Evolutionary conservation across 2,888 invertebrate species (phyloP), one percentile per base, ranked within the genome.

Genomic region (Nasonia oneida): DNA sequence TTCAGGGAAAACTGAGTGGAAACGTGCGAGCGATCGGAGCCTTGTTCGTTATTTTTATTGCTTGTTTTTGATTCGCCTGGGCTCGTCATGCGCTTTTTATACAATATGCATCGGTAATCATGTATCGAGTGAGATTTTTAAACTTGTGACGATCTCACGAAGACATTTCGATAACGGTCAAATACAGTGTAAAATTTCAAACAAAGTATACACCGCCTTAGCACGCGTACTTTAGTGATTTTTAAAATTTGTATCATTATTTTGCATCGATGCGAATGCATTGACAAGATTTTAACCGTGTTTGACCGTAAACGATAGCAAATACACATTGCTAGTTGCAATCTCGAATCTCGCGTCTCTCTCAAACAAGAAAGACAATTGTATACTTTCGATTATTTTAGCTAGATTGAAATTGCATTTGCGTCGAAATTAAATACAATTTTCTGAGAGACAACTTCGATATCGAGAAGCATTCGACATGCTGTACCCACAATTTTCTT

Each of bases 1-100:
- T 77, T 75, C 5, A 37, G 70, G 78, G 8, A 67, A 86, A 81
- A 64, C 85, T 88, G 88, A 89, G 89, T 90, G 90, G 89, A 90
- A 85, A 85, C 61, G 85, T 90, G 90, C 89, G 90, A 90, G 89
- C 91, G 84, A 88, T 87, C 88, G 88, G 88, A 90, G 88, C 90
- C 81, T 90, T 89, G 87, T 90, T 89, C 89, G 88, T 87, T 85
- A 87, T 86, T 85, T 81, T 89, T 89, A 86, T 89, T 88, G 87
- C 88, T 89, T 89, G 88, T 87, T 84, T 84, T 88, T 85, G 87
- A 87, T 82, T 85, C 71, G 75, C 73, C 79, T 84, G 87, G 88
- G 87, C 88, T 84, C 88, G 88, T 87, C 87, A 86, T 88, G 82
- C 86, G 85, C 88, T 87, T 87, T 87, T 85, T 86, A 75, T 86